Evolutionary conservation across 2,113 vertebrate species (phyloP), one percentile per base, ranked within the genome.

Genomic region (Hystrix brachyura): DNA sequence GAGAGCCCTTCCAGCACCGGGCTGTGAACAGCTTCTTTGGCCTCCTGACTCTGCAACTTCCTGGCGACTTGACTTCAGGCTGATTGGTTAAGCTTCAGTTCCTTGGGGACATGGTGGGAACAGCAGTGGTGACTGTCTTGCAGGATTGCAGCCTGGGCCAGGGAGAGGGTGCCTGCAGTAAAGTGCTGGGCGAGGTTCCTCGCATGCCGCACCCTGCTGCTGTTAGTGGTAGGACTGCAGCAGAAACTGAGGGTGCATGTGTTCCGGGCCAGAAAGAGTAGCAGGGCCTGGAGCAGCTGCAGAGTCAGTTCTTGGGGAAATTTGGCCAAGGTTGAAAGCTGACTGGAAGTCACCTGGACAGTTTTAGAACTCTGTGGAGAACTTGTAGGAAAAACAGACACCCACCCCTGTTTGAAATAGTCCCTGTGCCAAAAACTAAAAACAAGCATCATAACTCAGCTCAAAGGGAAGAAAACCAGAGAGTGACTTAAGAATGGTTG

Each of bases 121-220:
- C 14, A 38, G 79, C 19, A 15, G 2, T 15, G 4, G 29, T 62
- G 25, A 32, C n/a, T 46, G 1, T 7, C 29, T 60, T 17, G 7
- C 0, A 14, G 43, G 8, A 38, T 27, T 25, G 2, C 5, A 2
- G 78, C 15, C 0, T 65, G 53, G 1, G 0, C 57, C 62, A 34
- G 67, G 1, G 32, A 82, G 57, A 15, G 8, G 29, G 7, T 64
- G 17, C 27, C 17, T 14, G 15, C 34, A 21, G 21, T 46, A 15
- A 72, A 80, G 55, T 29, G 1, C 29, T 19, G 12, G 9, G 57
- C 8, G 1, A 5, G 57, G 29, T 59, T 46, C 25, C 14, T 62
- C 48, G 67, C n/a, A 69, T 55, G 13, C 48, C 67, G 53, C 19
- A 74, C 14, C 71, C 51, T 29, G 17, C 46, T 25, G 25, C 21